phyloP scores from a whole-genome alignment of 2,888 invertebrate species.

The Nymphalis c-album region DNA sequence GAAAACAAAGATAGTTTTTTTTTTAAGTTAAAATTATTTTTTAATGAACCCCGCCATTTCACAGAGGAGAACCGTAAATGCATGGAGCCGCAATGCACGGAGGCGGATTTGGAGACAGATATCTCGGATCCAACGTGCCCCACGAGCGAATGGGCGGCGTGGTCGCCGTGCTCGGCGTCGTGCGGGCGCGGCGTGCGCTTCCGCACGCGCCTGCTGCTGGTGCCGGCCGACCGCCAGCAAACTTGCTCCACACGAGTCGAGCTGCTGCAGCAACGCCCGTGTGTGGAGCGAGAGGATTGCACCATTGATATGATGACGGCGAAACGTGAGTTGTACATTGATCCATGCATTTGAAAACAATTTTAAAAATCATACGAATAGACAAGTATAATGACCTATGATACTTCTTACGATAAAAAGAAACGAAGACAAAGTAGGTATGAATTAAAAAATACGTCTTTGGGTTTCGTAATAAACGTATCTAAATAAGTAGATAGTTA shows the following conservation, averaged over 20 bases:
- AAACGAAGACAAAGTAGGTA: too few species aligned
- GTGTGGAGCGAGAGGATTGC: conserved; percentile 85
- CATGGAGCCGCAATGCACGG: conserved; percentile 85
- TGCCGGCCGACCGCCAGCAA: conserved; percentile 84
- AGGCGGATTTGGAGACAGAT: conserved; percentile 68
- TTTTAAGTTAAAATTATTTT: background rate
- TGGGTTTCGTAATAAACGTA: too few species aligned
- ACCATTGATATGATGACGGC: conserved; percentile 87
- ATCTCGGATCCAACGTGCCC: conserved; percentile 85
- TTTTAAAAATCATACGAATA: too few species aligned
- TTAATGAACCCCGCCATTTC: background rate
- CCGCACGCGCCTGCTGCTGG: conserved; percentile 86
- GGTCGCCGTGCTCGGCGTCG: conserved; percentile 94
- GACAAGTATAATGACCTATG: too few species aligned
- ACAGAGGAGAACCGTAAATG: conserved; percentile 90
- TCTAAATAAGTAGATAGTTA: too few species aligned
- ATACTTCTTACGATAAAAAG: too few species aligned
- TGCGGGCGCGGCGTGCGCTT: conserved; percentile 90
- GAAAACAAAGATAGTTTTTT: background rate
- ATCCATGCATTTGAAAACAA: too few species aligned
- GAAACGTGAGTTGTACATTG: conserved; percentile 80
- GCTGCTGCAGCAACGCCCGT: conserved; percentile 88
- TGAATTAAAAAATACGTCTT: too few species aligned
- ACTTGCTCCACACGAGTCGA: conserved; percentile 86
- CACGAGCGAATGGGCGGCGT: conserved; percentile 94